Base-by-base conservation (phyloP, 2,888 invertebrate species). In the Aradus depressus region DNA sequence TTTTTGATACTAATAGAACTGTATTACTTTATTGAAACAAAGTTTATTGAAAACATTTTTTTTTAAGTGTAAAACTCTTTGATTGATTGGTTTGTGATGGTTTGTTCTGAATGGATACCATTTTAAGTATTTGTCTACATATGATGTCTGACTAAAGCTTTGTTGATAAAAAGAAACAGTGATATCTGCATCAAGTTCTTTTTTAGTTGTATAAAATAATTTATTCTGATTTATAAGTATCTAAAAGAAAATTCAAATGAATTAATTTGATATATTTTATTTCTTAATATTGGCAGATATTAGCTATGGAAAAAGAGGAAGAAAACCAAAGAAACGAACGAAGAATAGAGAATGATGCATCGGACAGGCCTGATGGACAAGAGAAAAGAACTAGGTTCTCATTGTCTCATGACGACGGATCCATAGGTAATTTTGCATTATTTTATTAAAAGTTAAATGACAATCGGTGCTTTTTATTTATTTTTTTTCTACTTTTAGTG, bases 331-430 rank as follows among this genome's bases (percentile, higher is more conserved):
- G 35, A 16, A 39, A 32, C 23, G 56, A 54, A 14, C 45, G 53
- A 21, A 39, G 44, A 14, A 34, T 44, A 26, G 50, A 50, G 14
- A 26, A 10, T 35, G 51, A 50, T n/a, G 41, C 31, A 44, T 44
- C 49, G 8, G 55, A 52, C 45, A 53, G 62, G 39, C 54, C 58
- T 0, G 70, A 70, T 45, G 66, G 73, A 4, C 70, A 69, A 51
- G 75, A 73, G 61, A 80, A 80, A 63, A 68, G 77, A 1, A 76
- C 78, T 10, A 70, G 75, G 55, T 91, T 91, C 68, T 88, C 88
- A 0, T 72, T 87, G 41, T 88, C 87, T 0, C 87, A 86, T 63
- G 93, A 93, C 64, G 93, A 93, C 67, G 92, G 90, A 19, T 92
- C 87, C 0, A 80, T 88, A 50, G 89, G 65, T 62, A 59, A 61